Evolutionary conservation across 35 echinoderm and acorn worm genomes (phyloP), one percentile per base, ranked within the genome.

Genomic region (Stichopus chloronotus): DNA sequence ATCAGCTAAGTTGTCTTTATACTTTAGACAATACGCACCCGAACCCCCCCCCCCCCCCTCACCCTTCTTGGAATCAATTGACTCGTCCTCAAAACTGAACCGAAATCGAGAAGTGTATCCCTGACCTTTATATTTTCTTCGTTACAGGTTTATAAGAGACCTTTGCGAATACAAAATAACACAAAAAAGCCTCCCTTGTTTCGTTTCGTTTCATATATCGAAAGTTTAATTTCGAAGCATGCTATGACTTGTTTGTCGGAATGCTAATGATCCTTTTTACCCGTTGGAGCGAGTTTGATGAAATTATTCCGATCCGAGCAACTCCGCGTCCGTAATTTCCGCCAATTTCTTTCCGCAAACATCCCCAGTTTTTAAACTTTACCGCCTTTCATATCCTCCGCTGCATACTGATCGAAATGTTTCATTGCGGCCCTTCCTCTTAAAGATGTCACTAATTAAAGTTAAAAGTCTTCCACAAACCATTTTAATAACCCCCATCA

Each of bases 221-320:
- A 43, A 74, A 74, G 13, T 74, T 74, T 74, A 74, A 74, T 74
- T 74, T 74, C 69, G 69, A 74, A 4, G 61, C 30, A 43, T 43
- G 30, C 30, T 78, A 25, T 0, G 7, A 4, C 17, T 58, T 85
- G 82, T 85, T 85, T 85, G 82, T 23, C 24, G 82, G 82, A 85
- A 85, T 85, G 82, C 82, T 85, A 85, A 85, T 85, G 82, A 58
- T 85, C 82, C 82, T 58, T 85, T 85, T 85, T 58, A 58, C n/a
- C 82, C 56, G 9, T 74, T n/a, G 55, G n/a, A 16, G 25, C 25
- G 19, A 53, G 55, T 58, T 21, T 58, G 55, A 85, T 85, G 16
- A 85, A 58, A 85, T 85, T 85, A 85, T 85, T 85, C 17, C 55
- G 20, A 85, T 56, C 55, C 82, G 12, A 85, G 82, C 54, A 85